Evolutionary conservation across 2,888 invertebrate species (phyloP).

Genomic region (Sialis fuliginosa): DNA sequence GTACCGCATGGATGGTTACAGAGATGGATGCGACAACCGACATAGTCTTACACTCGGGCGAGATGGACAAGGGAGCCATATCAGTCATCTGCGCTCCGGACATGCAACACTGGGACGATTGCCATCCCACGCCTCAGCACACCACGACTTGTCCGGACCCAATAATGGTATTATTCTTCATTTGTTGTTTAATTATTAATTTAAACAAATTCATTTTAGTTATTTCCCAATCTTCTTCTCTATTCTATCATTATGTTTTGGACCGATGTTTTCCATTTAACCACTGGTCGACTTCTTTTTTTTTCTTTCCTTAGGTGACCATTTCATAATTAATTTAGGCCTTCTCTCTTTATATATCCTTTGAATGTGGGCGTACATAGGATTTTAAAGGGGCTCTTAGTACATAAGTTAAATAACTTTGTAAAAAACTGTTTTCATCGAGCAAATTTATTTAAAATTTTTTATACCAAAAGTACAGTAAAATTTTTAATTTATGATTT

Average conservation of each 20-base stretch:
- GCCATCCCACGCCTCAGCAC: constrained; percentile 41
- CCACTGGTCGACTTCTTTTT: background rate
- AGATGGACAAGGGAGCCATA: constrained; percentile 25
- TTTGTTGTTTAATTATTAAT: constrained; percentile 8
- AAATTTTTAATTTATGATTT: no score
- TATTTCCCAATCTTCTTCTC: background rate
- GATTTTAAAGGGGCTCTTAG: no score
- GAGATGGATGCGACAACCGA: constrained; percentile 29
- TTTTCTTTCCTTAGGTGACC: no score
- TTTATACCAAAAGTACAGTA: no score
- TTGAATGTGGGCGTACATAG: no score
- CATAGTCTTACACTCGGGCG: constrained; percentile 12
- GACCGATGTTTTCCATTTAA: background rate
- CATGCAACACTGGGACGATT: constrained; percentile 47
- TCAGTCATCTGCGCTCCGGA: constrained; percentile 37
- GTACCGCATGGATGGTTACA: constrained; percentile 14
- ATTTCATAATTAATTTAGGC: no score
- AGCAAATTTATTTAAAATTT: no score
- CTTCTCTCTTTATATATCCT: no score
- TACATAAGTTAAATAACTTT: no score
- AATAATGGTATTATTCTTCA: constrained; percentile 37
- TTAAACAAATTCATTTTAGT: background rate
- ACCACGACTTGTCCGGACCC: constrained; percentile 40
- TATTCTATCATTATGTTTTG: background rate
- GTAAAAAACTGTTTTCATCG: no score